Percentiles rank a stretch among this genome's conserved stretches.
phyloP scores from a whole-genome alignment of 2,113 vertebrate genomes.

The Danio rerio region DNA sequence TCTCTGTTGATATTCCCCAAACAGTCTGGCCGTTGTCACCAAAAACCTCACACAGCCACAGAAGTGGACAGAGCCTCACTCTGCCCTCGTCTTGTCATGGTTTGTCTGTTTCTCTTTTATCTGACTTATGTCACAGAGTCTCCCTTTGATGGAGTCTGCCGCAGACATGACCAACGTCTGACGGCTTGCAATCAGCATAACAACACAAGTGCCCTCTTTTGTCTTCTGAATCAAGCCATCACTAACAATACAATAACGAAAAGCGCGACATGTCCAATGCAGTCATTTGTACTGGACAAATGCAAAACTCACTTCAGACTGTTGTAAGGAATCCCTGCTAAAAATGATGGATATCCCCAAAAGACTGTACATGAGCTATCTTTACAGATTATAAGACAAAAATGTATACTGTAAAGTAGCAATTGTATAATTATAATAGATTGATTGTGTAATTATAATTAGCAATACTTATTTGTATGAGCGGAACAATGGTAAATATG shows the following conservation, averaged over 20 bases:
- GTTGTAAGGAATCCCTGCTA: not conserved
- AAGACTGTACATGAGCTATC: not conserved
- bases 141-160: not conserved
- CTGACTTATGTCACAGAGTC: constrained; percentile 22
- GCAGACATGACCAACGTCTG: constrained; percentile 34
- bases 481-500: not conserved
- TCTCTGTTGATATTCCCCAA: constrained; percentile 34
- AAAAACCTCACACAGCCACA: constrained; percentile 41
- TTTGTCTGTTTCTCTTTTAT: constrained; percentile 46
- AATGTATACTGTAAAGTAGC: not conserved
- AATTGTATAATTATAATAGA: too few species aligned
- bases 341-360: not conserved
- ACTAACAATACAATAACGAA: not conserved
- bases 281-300: too few species aligned
- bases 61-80: constrained; percentile 41
- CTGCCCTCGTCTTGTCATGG: constrained; percentile 19
- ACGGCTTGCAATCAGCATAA: constrained; percentile 8
- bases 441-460: too few species aligned
- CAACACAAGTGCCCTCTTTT: constrained; percentile 33
- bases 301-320: not conserved
- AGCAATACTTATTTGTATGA: not conserved
- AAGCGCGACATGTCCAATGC: not conserved
- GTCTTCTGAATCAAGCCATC: constrained; percentile 35
- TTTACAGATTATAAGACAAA: not conserved
- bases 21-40: constrained; percentile 49